A percentile compares a stretch with the other conserved stretches of the same genome.
These are phyloP conservation scores for Odobenus rosmarus DNA, from an alignment of 2,113 vertebrate species.

Conservation along the genomic window DNA sequence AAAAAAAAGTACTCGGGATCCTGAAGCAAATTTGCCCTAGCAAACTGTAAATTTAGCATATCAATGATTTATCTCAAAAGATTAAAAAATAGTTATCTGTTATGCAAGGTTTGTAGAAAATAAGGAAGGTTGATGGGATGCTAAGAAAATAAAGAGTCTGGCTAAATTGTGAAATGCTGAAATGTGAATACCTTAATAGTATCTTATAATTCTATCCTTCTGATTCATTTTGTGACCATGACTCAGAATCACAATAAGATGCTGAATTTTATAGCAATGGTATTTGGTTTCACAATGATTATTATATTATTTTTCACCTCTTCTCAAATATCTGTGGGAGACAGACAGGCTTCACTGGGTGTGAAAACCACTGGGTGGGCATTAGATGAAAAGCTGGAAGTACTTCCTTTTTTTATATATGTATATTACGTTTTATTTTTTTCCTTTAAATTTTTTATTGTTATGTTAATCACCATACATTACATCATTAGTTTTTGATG, in stretches of 20 bases:
- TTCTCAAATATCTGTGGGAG: slow-evolving; percentile 53
- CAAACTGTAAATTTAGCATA: not conserved
- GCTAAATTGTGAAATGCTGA: slow-evolving; percentile 77
- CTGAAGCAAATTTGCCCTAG: not conserved
- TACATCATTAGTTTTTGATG: no score
- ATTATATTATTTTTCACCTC: slow-evolving; percentile 67
- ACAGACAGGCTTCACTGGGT: slow-evolving; percentile 21
- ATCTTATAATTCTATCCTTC: slow-evolving; percentile 73
- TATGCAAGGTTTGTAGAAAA: slow-evolving; percentile 14
- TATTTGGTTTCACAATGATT: slow-evolving; percentile 45
- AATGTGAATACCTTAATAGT: slow-evolving; percentile 80
- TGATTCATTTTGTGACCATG: slow-evolving; percentile 69
- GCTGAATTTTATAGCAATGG: slow-evolving; percentile 65
- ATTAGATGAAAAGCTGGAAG: not conserved
- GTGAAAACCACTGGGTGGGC: not conserved
- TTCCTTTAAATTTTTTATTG: no score
- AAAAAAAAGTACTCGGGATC: not conserved
- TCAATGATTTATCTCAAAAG: not conserved
- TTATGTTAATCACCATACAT: no score
- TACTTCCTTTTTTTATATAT: not conserved
- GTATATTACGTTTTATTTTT: no score
- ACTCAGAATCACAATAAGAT: slow-evolving; percentile 72
- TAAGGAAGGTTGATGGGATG: not conserved
- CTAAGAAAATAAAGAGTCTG: slow-evolving; percentile 57
- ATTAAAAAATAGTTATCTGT: not conserved